Conservation (phyloP, 2,113 vertebrate genomes). For the Xiphias gladius region DNA sequence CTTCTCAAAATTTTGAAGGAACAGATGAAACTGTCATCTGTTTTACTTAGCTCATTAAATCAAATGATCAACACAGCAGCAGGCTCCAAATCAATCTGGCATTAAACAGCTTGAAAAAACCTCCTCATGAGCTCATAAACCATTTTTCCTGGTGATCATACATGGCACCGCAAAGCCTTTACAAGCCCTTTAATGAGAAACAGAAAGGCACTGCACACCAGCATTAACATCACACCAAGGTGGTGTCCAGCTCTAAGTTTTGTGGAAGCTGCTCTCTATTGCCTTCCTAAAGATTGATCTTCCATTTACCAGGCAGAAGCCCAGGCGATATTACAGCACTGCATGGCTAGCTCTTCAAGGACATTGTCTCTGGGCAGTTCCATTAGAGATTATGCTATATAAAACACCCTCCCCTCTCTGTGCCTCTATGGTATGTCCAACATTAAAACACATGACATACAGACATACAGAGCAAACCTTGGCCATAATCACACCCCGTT, state of each 20-base stretch:
- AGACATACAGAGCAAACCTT: slow-evolving; percentile 28
- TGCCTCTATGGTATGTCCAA: slow-evolving; percentile 43
- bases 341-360: slow-evolving; percentile 76
- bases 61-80: slow-evolving; percentile 48
- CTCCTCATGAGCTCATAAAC: slow-evolving; percentile 31
- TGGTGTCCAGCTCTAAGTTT: slow-evolving; percentile 46
- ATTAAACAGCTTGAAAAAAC: slow-evolving; percentile 26
- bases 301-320: slow-evolving; percentile 70
- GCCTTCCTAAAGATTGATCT: slow-evolving; percentile 77
- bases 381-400: slow-evolving; percentile 68
- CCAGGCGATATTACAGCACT: slow-evolving; percentile 61
- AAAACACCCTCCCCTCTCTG: slow-evolving; percentile 40
- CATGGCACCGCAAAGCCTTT: slow-evolving; percentile 43
- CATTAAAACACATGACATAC: slow-evolving; percentile 43
- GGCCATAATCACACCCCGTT: slow-evolving; percentile 20
- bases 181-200: slow-evolving; percentile 59
- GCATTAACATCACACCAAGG: slow-evolving; percentile 23
- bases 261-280: slow-evolving; percentile 52
- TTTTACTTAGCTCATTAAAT: slow-evolving; percentile 47
- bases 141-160: slow-evolving; percentile 49
- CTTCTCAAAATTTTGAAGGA: slow-evolving; percentile 12
- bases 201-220: slow-evolving; percentile 31
- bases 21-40: slow-evolving; percentile 39
- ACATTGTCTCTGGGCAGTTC: slow-evolving; percentile 68
- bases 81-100: slow-evolving; percentile 52